Evolutionary conservation across 2,797 vertebrate genomes (phyloP), one percentile per base, ranked within the genome.

Genomic region (Ctenopoma multispine): DNA sequence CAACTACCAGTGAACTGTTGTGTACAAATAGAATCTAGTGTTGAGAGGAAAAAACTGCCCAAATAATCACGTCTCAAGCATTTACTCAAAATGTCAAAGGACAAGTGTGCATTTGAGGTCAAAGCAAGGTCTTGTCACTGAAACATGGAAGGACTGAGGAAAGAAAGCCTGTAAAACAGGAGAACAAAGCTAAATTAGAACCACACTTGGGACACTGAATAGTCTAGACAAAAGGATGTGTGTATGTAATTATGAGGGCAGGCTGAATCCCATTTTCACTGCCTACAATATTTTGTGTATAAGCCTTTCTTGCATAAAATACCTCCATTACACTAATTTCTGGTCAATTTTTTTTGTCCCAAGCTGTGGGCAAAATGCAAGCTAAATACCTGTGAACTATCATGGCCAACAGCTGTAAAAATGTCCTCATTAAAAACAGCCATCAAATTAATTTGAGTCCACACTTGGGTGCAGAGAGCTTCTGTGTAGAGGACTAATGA

Each of bases 401-500:
- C 87, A 87, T 90, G 72, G 86, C 89, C 92, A 93, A 83, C 86
- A 89, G 92, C 92, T 92, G 84, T 92, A 92, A 92, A 93, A 93
- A 92, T 86, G 81, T 86, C 83, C 89, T 92, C 91, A 92, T 94
- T 94, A 93, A 90, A 92, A 92, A 83, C 69, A 79, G 84, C 84
- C 89, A 90, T 92, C 77, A 80, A 81, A 90, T 88, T 92, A 75
- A 90, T 92, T 87, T 69, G 70, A 87, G 79, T 83, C 80, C 81
- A 89, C 62, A 87, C 91, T 85, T 89, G 84, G 88, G 75, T 87
- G 83, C 88, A 87, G 68, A 78, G 48, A 75, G 78, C 85, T 91
- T 90, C 87, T 87, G 91, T 83, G 83, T 76, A 88, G 75, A 77
- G 68, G 72, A 83, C 87, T 92, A 93, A 93, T 87, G 85, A 90